phyloP scores from a whole-genome alignment of 1,140 invertebrate genomes.

The Hyles euphorbiae region DNA sequence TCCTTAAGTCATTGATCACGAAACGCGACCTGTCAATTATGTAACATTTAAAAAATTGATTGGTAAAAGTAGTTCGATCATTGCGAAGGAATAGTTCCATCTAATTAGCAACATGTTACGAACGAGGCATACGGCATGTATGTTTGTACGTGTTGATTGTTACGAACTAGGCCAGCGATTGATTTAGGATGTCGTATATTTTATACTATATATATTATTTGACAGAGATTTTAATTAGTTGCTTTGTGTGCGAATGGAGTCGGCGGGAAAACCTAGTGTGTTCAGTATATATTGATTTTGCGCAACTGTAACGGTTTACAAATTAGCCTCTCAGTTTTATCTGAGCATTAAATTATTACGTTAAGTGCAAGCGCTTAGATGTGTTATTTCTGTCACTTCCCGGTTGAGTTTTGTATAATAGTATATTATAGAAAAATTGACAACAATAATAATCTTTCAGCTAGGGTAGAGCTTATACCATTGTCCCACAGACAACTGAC shows the following conservation, averaged over 20 bases:
- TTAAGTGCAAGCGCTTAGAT: slow-evolving; percentile 20
- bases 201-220: slow-evolving; percentile 1
- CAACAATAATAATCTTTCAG: too few species aligned
- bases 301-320: slow-evolving; percentile 32
- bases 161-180: neutral
- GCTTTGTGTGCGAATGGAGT: slow-evolving; percentile 3
- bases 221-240: neutral
- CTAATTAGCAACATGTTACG: slow-evolving; percentile 18
- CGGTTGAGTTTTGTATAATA: too few species aligned
- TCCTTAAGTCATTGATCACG: slow-evolving; percentile 63
- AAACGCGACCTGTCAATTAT: slow-evolving; percentile 51
- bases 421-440: too few species aligned
- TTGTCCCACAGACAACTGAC: too few species aligned
- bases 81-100: slow-evolving; percentile 35
- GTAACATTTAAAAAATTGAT: slow-evolving; percentile 34
- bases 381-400: too few species aligned
- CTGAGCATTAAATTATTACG: slow-evolving; percentile 29
- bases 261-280: slow-evolving; percentile 12
- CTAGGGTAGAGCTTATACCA: too few species aligned
- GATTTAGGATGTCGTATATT: neutral
- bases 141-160: slow-evolving; percentile 1
- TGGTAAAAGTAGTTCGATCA: slow-evolving; percentile 42
- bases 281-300: slow-evolving; percentile 23
- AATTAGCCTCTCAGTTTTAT: slow-evolving; percentile 38
- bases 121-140: neutral